Evolutionary conservation across 2,888 invertebrate species (phyloP).

Genomic region (Teleogryllus oceanicus): DNA sequence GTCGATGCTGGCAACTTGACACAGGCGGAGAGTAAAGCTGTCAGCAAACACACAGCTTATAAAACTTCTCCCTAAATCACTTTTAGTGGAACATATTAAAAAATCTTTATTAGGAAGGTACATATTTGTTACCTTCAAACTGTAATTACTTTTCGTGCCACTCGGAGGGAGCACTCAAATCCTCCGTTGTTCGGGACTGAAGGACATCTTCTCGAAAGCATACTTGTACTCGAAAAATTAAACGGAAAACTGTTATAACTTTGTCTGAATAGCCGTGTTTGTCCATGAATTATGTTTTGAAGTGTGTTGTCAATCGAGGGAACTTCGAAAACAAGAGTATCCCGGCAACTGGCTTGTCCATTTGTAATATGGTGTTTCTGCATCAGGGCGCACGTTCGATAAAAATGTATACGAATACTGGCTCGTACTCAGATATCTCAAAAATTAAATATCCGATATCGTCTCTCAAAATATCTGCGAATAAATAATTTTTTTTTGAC

Average conservation of each 20-base stretch:
- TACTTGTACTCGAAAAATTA: neutral
- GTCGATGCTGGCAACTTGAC: neutral
- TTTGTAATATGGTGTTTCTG: no score
- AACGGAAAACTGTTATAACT: neutral
- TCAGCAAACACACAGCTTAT: constrained; percentile 6
- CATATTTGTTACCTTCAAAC: constrained; percentile 18
- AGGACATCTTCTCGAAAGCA: neutral
- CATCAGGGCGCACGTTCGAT: no score
- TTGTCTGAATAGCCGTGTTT: neutral
- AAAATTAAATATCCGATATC: no score
- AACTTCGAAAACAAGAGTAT: no score
- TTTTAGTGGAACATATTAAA: constrained; percentile 18
- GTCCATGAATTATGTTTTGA: neutral
- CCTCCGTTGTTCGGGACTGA: neutral
- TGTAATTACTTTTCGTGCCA: constrained; percentile 1
- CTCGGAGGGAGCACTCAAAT: neutral
- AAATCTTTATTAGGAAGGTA: constrained; percentile 18
- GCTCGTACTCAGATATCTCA: no score
- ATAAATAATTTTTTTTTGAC: no score
- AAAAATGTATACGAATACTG: no score
- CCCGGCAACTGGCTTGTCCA: no score
- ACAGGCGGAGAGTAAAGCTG: neutral
- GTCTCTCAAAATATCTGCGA: no score
- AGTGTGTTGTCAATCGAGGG: no score
- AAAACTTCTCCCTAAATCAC: constrained; percentile 1